A percentile compares a stretch with the other conserved stretches of the same genome.
Evolutionary conservation across 1,140 invertebrate genomes (phyloP).

Genomic region (Oryctes rhinoceros): DNA sequence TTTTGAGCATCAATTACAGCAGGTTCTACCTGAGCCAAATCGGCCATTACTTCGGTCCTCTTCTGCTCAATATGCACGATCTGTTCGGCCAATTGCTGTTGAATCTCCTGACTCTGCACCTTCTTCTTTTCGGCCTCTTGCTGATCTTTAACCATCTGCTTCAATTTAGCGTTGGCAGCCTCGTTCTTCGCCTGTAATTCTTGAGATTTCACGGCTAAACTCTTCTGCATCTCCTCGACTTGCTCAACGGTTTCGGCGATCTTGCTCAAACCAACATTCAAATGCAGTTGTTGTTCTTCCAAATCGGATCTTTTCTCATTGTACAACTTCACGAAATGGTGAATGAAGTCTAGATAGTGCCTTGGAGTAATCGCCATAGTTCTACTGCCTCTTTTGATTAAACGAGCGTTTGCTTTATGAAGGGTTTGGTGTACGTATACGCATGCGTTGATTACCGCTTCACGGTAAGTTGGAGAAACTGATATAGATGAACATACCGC

Average conservation of each 20-base stretch:
- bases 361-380: slow-evolving; percentile 98
- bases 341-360: slow-evolving; percentile 99
- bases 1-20: slow-evolving; percentile 98
- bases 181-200: slow-evolving; percentile 99
- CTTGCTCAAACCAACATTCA: slow-evolving; percentile 98
- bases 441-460: slow-evolving; percentile 97
- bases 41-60: slow-evolving; percentile 90
- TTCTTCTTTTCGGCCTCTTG: slow-evolving; percentile 99
- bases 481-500: slow-evolving; percentile 81
- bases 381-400: slow-evolving; percentile 90
- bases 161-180: slow-evolving; percentile 96
- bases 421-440: slow-evolving; percentile 98
- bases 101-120: slow-evolving; percentile 97
- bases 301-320: slow-evolving; percentile 97
- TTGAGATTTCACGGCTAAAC: slow-evolving; percentile 94
- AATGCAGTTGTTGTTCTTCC: slow-evolving; percentile 98
- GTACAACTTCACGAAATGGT: slow-evolving; percentile 98
- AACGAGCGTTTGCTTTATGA: slow-evolving; percentile 88
- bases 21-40: slow-evolving; percentile 96
- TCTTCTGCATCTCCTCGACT: slow-evolving; percentile 99
- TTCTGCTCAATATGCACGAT: slow-evolving; percentile 94
- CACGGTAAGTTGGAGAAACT: slow-evolving; percentile 81
- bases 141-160: slow-evolving; percentile 99
- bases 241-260: slow-evolving; percentile 99
- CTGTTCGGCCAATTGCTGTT: slow-evolving; percentile 88